Conservation (phyloP, 2,797 vertebrate genomes). For the Myotis findleyi region DNA sequence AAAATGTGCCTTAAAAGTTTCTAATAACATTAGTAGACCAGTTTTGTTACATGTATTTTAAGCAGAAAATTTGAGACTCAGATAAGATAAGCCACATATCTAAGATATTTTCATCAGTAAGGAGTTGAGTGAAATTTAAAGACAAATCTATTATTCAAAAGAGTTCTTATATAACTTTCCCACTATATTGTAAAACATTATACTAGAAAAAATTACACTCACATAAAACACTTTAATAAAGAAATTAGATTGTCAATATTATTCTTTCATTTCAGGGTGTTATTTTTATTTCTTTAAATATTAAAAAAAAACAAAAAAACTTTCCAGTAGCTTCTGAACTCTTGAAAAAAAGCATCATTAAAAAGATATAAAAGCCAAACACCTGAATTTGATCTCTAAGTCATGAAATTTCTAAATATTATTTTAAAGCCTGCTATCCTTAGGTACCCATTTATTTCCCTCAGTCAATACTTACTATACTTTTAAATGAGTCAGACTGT, state of each 20-base stretch:
- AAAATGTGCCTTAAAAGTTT: background rate
- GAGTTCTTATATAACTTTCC: background rate
- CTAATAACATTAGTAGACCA: background rate
- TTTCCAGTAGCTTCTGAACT: background rate
- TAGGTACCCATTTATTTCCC: background rate
- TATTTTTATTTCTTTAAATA: background rate
- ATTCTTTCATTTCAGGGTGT: background rate
- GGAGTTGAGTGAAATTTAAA: background rate
- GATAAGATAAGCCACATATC: background rate
- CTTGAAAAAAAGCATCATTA: background rate
- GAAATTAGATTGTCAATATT: background rate
- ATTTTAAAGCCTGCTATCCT: background rate
- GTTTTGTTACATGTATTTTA: background rate
- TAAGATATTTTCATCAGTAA: background rate
- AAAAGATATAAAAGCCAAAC: background rate
- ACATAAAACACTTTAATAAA: slow-evolving; percentile 21
- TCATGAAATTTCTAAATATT: background rate
- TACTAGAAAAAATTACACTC: background rate
- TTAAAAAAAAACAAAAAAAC: background rate
- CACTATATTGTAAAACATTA: background rate
- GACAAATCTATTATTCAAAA: background rate
- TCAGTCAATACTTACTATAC: background rate
- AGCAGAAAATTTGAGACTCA: background rate
- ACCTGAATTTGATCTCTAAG: background rate
- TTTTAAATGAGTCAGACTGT: background rate